phyloP scores from a whole-genome alignment of 2,888 invertebrate species.

The Sipha maydis region DNA sequence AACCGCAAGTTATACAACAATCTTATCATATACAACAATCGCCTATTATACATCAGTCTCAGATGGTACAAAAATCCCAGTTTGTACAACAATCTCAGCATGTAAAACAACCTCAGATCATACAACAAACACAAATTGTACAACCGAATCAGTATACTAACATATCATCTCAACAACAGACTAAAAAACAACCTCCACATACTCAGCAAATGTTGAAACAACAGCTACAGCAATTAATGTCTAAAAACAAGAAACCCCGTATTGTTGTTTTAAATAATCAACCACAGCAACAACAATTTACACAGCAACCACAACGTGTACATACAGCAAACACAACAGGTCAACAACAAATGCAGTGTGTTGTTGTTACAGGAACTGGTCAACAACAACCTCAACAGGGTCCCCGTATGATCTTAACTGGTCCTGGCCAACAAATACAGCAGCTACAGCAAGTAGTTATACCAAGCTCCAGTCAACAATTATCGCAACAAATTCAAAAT shows the following conservation, averaged over 20 bases:
- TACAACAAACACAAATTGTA: neutral
- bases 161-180: conserved; percentile 12
- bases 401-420: conserved; percentile 3
- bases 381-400: conserved; percentile 34
- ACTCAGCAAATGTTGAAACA: conserved; percentile 14
- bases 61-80: neutral
- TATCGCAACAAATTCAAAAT: neutral
- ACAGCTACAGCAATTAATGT: conserved; percentile 34
- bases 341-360: conserved; percentile 35
- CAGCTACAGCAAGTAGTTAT: conserved; percentile 11
- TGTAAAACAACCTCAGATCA: neutral
- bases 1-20: neutral
- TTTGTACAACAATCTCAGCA: neutral
- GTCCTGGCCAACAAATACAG: conserved; percentile 9
- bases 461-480: neutral
- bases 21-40: neutral
- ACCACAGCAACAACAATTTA: conserved; percentile 26
- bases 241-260: conserved; percentile 32
- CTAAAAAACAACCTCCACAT: conserved; percentile 17
- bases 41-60: neutral
- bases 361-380: conserved; percentile 4
- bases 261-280: conserved; percentile 24
- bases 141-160: conserved; percentile 10
- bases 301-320: conserved; percentile 12
- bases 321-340: neutral